phyloP scores from a whole-genome alignment of 2,888 invertebrate genomes.

The Tenthredo livida region DNA sequence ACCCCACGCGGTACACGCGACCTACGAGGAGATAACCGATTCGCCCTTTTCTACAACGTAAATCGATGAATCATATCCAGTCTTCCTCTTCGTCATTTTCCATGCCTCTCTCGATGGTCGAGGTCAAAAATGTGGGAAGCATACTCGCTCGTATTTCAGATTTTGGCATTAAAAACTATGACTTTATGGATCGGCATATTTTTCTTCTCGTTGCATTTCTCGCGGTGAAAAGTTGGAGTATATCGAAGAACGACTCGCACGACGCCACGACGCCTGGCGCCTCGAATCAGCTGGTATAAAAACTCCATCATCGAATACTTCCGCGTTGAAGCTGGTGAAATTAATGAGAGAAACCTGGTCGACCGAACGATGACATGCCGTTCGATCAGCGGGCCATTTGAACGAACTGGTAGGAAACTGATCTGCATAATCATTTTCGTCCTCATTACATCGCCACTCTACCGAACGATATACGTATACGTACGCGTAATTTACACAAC shows the following conservation, averaged over 20 bases:
- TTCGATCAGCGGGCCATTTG: conserved; percentile 42
- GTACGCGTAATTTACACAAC: not conserved
- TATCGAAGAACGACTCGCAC: not conserved
- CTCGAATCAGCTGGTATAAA: conserved; percentile 23
- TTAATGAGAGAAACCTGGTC: conserved; percentile 62
- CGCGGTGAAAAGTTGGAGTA: not conserved
- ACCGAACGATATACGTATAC: not conserved
- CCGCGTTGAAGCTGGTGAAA: conserved; percentile 59
- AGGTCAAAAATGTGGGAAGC: not conserved
- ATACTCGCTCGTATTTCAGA: not conserved
- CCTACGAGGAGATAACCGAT: not conserved
- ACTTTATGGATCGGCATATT: not conserved
- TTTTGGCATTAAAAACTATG: not conserved
- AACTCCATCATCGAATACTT: conserved; percentile 24
- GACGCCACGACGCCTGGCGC: conserved; percentile 40
- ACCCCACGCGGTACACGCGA: not conserved
- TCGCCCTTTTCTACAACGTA: not conserved
- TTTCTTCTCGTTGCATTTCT: not conserved
- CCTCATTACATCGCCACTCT: conserved; percentile 60
- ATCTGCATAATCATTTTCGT: conserved; percentile 62
- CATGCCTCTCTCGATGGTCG: not conserved
- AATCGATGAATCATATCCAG: not conserved
- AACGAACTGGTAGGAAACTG: conserved; percentile 44
- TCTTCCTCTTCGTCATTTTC: not conserved
- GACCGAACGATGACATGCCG: conserved; percentile 55